Base-by-base conservation (phyloP, 2,888 invertebrate genomes). In the Sesia bembeciformis region DNA sequence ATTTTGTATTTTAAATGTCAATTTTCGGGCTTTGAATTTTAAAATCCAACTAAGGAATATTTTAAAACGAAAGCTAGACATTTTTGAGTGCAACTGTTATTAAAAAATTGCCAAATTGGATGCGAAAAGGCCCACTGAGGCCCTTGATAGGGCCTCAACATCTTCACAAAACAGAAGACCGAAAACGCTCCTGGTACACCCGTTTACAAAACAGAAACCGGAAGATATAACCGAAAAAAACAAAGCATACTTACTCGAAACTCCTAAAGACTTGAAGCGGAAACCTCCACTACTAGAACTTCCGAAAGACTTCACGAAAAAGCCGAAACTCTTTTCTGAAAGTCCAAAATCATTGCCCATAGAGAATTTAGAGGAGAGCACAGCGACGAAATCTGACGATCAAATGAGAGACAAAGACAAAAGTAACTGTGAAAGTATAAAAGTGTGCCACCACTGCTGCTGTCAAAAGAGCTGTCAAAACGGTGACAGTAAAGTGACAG, bases 61-160 rank as follows among this genome's bases (percentile, higher is more conserved):
- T 23, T 23, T 23, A 23, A 23, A 23, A 23, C 1, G 1, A 23
- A 23, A 23, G 23, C 23, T 23, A 23, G 2, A 23, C 23, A 23
- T 23, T 39, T 43, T 41, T 52, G 38, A 40, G 46, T 51, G 53
- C 49, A 53, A 52, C 54, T 58, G 57, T 56, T 52, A 52, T 41
- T 39, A 39, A 55, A 68, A 83, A 69, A 54, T 70, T 38, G 61
- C 72, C 88, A 88, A 79, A 80, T 87, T 88, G 88, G 88, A 83
- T 87, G 57, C 81, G 64, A 67, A 57, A 72, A 68, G 69, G 4
- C 42, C 56, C 0, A 46, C 59, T 49, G 79, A 76, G 87, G 87
- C 88, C 88, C 78, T 79, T 0, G 55, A 63, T 59, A 74, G 85
- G 78, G 84, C 81, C 77, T 81, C 80, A 71, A 57, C 53, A 52